Conservation (phyloP, 1,140 invertebrate species). For the Eulimnadia texana region DNA sequence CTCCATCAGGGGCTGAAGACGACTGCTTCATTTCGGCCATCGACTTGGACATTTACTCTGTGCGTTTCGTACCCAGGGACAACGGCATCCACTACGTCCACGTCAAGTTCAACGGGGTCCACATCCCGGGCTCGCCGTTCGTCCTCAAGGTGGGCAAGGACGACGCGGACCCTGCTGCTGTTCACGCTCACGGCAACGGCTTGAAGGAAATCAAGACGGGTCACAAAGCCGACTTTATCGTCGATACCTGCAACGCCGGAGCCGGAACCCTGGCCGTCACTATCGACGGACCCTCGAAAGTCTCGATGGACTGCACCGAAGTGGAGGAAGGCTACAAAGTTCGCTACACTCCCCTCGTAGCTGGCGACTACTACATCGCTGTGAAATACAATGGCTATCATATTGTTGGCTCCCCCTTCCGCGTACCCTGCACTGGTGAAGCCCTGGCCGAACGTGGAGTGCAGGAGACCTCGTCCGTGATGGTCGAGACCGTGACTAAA, state of each 20-base stretch:
- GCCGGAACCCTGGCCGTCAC: conserved; percentile 81
- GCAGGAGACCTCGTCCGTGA: conserved; percentile 77
- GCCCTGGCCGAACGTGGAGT: conserved; percentile 59
- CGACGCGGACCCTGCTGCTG: conserved; percentile 89
- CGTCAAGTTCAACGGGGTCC: conserved; percentile 87
- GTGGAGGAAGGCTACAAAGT: conserved; percentile 95
- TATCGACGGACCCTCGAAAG: conserved; percentile 91
- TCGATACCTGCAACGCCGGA: conserved; percentile 89
- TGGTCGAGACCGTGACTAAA: conserved; percentile 88
- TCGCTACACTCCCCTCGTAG: conserved; percentile 81
- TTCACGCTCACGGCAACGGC: conserved; percentile 75
- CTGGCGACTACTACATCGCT: conserved; percentile 89
- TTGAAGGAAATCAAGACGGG: conserved; percentile 65
- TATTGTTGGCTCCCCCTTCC: conserved; percentile 87
- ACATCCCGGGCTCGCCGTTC: conserved; percentile 86
- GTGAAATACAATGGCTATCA: conserved; percentile 92
- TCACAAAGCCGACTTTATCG: conserved; percentile 85
- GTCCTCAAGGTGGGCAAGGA: conserved; percentile 88
- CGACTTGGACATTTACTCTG: conserved; percentile 75
- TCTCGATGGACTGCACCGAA: conserved; percentile 89
- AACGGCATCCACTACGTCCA: conserved; percentile 92
- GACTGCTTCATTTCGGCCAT: conserved; percentile 92
- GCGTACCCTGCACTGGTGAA: conserved; percentile 52
- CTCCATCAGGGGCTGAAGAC: conserved; percentile 82
- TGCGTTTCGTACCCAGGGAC: conserved; percentile 89